Evolutionary conservation across 2,888 invertebrate genomes (phyloP).

Genomic region (Drosophila putrida): DNA sequence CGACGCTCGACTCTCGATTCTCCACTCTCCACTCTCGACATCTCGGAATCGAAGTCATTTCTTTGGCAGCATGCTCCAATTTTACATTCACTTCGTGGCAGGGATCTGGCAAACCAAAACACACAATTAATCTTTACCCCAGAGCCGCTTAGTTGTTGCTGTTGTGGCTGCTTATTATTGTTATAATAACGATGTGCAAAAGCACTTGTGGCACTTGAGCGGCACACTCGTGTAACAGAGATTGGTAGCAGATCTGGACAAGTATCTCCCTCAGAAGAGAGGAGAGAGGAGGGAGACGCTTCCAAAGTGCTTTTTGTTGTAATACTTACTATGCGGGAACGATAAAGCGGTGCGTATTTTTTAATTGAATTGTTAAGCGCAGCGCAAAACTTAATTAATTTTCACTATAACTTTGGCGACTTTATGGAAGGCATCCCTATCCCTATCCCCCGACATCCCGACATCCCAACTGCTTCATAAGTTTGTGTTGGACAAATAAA

Average conservation of each 20-base stretch:
- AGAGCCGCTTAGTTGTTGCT: conserved; percentile 41
- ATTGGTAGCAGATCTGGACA: conserved; percentile 21
- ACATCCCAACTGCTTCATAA: conserved; percentile 17
- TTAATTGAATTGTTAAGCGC: conserved; percentile 81
- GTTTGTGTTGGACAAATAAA: conserved; percentile 65
- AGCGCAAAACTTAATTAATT: conserved; percentile 80
- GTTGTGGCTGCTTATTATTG: conserved; percentile 80
- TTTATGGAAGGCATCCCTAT: conserved; percentile 60
- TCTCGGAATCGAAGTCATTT: conserved; percentile 55
- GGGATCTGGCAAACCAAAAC: conserved; percentile 64
- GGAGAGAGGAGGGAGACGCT: not conserved
- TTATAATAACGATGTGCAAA: conserved; percentile 85
- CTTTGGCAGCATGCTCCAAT: conserved; percentile 64
- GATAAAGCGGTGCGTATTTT: conserved; percentile 66
- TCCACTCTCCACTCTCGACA: conserved; percentile 6
- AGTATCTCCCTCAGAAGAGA: conserved; percentile 15
- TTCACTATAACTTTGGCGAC: conserved; percentile 75
- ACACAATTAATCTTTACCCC: conserved; percentile 82
- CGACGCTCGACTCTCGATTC: conserved; percentile 16
- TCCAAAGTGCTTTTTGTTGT: conserved; percentile 76
- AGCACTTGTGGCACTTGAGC: conserved; percentile 83
- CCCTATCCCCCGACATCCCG: not conserved
- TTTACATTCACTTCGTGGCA: conserved; percentile 55
- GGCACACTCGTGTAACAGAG: conserved; percentile 57
- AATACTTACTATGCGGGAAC: conserved; percentile 46